Evolutionary conservation across 2,797 vertebrate species (phyloP).

Genomic region (Tympanoctomys barrerae): DNA sequence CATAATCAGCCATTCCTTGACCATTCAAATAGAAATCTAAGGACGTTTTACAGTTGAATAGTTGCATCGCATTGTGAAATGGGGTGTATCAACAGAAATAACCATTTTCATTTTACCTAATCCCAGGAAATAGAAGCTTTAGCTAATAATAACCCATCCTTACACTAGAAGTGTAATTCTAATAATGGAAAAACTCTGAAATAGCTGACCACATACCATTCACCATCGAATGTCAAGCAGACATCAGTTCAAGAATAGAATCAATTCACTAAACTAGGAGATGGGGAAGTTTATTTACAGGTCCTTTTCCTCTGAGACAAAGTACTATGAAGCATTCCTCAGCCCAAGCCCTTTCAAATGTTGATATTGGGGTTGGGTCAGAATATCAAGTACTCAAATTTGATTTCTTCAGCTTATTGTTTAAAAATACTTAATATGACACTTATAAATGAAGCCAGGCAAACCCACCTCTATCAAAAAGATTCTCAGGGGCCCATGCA

Average conservation of each 20-base stretch:
- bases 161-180: constrained; percentile 83
- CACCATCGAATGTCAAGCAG: constrained; percentile 77
- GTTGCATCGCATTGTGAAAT: constrained; percentile 84
- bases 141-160: constrained; percentile 84
- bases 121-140: constrained; percentile 84
- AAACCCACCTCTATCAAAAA: background rate
- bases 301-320: background rate
- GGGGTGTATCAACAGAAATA: constrained; percentile 85
- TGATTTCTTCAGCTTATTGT: constrained; percentile 31
- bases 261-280: background rate
- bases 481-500: background rate
- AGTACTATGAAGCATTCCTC: background rate
- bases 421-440: constrained; percentile 11
- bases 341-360: background rate
- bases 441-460: background rate
- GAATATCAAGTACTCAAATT: background rate
- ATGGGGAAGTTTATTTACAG: constrained; percentile 39
- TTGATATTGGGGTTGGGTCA: background rate
- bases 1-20: constrained; percentile 79
- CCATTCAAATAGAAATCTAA: constrained; percentile 83
- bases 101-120: constrained; percentile 84
- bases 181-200: constrained; percentile 78
- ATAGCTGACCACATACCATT: constrained; percentile 78
- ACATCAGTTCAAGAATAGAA: constrained; percentile 71
- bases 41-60: constrained; percentile 83